Evolutionary conservation across 2,888 invertebrate species (phyloP), one percentile per base, ranked within the genome.

Genomic region (Drosophila neotestacea): DNA sequence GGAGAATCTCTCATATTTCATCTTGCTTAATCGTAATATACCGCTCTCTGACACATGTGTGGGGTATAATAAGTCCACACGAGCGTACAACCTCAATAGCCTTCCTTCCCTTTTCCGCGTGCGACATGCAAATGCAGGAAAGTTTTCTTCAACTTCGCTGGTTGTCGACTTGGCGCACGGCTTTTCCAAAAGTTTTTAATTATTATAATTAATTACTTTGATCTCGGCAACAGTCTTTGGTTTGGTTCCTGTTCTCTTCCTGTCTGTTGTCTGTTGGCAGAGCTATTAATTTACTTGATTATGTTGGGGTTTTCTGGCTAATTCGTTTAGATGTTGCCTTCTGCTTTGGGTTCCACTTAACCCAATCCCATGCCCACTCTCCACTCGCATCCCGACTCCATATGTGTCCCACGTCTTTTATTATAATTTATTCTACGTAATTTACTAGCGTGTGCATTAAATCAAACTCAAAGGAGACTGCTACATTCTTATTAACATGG

Each of bases 151-250:
- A 79, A 72, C 71, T 78, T 75, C 56, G 44, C 50, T 61, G 47
- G 38, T 34, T 65, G 77, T 71, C 62, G 64, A 63, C 73, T 81
- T 66, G 69, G 60, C 59, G 67, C 78, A 67, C 65, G 65, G 70
- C 66, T 44, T 68, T 73, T 76, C 59, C 59, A 66, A 83, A 86
- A 86, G 85, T 89, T 86, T 89, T 85, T 86, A 86, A 88, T 86
- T 86, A 86, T 89, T 86, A 86, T 86, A 86, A 86, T 86, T 86
- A 86, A 89, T 89, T 89, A 86, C 86, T 89, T 86, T 86, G 86
- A 86, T 89, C 86, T 86, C 77, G 73, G 64, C 73, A 66, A 60
- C 66, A 74, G 61, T 70, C 73, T 62, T 58, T 71, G 63, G 58
- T 62, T 58, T 71, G 63, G 58, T 67, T 66, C 48, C 30, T 54